Evolutionary conservation across 2,888 invertebrate species (phyloP).

Genomic region (Tiphia femorata): DNA sequence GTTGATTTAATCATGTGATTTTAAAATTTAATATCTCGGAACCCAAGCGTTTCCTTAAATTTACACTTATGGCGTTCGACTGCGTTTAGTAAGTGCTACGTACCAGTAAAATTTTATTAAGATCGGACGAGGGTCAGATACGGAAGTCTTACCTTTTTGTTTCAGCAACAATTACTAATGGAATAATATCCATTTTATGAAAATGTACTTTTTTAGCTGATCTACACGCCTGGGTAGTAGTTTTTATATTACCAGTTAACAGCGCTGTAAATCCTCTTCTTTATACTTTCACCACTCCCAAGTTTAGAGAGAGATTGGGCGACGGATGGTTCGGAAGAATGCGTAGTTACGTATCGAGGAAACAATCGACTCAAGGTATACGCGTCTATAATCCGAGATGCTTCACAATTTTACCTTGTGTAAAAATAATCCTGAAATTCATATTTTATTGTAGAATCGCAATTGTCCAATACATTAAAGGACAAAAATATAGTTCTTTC

Average conservation of each 20-base stretch:
- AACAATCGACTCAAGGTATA: slow-evolving; percentile 48
- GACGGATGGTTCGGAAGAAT: slow-evolving; percentile 55
- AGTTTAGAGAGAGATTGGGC: slow-evolving; percentile 72
- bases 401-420: neutral
- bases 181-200: too few species aligned
- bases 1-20: too few species aligned
- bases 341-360: slow-evolving; percentile 44
- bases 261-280: slow-evolving; percentile 77
- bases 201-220: slow-evolving; percentile 69
- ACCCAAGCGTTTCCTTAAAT: too few species aligned
- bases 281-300: slow-evolving; percentile 78
- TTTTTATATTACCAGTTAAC: slow-evolving; percentile 78
- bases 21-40: too few species aligned
- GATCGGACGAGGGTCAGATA: too few species aligned
- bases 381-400: neutral
- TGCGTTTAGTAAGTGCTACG: too few species aligned
- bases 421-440: neutral
- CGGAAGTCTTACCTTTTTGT: too few species aligned
- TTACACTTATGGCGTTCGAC: too few species aligned
- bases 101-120: too few species aligned
- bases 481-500: slow-evolving; percentile 35
- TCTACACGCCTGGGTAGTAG: slow-evolving; percentile 76
- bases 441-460: slow-evolving; percentile 40
- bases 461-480: slow-evolving; percentile 25
- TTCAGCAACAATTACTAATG: too few species aligned